Evolutionary conservation across 1,140 invertebrate species (phyloP), one percentile per base, ranked within the genome.

Genomic region (Orius laevigatus): DNA sequence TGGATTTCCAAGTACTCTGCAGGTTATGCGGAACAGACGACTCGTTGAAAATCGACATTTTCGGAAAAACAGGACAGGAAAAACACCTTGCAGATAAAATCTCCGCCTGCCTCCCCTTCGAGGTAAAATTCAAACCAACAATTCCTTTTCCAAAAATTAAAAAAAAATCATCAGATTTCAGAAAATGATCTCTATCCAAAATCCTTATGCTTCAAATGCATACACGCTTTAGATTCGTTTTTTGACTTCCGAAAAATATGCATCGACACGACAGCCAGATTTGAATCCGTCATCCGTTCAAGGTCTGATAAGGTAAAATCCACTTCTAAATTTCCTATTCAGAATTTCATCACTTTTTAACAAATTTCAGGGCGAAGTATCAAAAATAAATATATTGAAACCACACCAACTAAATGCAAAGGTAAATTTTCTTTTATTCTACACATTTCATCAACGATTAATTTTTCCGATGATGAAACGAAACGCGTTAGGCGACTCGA

Each of bases 151-250:
- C 19, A 25, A 46, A 25, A 25, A 25, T 31, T 34, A 16, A 25
- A 46, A 34, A 11, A 11, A 34, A 41, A 12, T 34, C 33, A 63
- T 62, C 33, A 70, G 68, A 64, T 71, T 36, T 58, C 58, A 14
- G 65, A 70, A 51, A 59, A 65, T 53, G 69, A 71, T 56, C 51
- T 60, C 8, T 52, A 70, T 39, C 69, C 69, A 41, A 70, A 70
- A 56, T 66, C 62, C 49, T 55, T 70, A 20, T 71, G 69, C 59
- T 69, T 66, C 55, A 60, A 66, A 51, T 71, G 69, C 53, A 68
- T 70, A 59, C 70, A 65, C 59, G 68, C 69, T 59, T 60, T 71
- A 56, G 69, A 71, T 58, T 70, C 68, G 56, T 70, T 69, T 60
- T 69, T 67, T 53, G 68, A 70, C 55, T 71, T 71, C 52, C 61